phyloP scores from a whole-genome alignment of 2,888 invertebrate genomes.

The Heliconius hortense region DNA sequence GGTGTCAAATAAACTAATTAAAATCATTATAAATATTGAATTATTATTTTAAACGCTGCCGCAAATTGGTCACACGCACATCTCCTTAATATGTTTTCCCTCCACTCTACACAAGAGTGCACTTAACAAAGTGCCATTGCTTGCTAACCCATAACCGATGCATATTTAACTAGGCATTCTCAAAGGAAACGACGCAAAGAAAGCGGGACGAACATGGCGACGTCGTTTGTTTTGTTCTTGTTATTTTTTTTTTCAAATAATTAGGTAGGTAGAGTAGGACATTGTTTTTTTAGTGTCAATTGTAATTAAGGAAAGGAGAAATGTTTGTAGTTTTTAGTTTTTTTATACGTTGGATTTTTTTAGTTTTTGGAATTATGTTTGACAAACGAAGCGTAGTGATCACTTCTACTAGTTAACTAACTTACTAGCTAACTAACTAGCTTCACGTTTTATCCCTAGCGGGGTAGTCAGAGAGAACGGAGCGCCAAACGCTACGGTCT shows the following conservation, averaged over 20 bases:
- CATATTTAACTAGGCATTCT: conserved; percentile 32
- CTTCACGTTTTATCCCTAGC: too few species aligned
- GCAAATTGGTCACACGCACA: conserved; percentile 6
- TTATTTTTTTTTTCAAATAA: conserved; percentile 2
- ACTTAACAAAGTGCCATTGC: conserved; percentile 37
- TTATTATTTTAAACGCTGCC: neutral
- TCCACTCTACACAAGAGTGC: conserved; percentile 28
- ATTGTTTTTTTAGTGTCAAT: neutral
- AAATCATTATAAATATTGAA: neutral
- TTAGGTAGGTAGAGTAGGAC: conserved; percentile 17
- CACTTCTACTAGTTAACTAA: too few species aligned
- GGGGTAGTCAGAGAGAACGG: too few species aligned
- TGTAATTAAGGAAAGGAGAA: neutral
- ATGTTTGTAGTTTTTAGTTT: neutral
- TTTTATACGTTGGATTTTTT: neutral
- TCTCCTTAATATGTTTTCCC: conserved; percentile 19
- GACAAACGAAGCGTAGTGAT: too few species aligned
- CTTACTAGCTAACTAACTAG: too few species aligned
- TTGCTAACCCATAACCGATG: conserved; percentile 31
- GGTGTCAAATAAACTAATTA: too few species aligned
- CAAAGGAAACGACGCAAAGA: conserved; percentile 27
- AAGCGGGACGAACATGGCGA: conserved; percentile 25
- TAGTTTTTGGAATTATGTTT: too few species aligned
- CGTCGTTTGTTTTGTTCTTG: neutral
- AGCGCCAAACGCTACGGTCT: too few species aligned